These are phyloP conservation scores for Tetranychus cinnabarinus DNA, from an alignment of 1,140 invertebrate species.

Conservation along the genomic window DNA sequence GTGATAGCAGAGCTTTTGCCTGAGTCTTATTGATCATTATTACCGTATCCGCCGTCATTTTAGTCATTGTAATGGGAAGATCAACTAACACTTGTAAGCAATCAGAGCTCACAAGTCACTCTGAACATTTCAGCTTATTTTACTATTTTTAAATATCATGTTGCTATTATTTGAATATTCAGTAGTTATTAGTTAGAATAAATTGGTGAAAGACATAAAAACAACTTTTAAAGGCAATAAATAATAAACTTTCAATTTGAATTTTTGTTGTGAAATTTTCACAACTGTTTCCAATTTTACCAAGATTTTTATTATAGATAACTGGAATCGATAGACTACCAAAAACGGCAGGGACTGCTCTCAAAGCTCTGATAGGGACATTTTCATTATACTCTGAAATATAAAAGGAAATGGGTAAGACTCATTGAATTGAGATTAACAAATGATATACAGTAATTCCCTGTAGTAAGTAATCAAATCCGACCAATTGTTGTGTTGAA, in stretches of 20 bases:
- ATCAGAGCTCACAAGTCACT: no score
- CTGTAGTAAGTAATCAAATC: conserved; percentile 58
- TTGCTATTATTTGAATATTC: no score
- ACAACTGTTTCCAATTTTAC: no score
- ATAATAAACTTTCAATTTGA: no score
- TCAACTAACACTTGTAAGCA: no score
- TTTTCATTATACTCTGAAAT: conserved; percentile 18
- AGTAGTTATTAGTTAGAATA: no score
- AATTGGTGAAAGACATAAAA: no score
- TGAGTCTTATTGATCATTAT: not conserved
- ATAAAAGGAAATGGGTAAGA: not conserved
- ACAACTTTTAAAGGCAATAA: no score
- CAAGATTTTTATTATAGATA: conserved; percentile 47
- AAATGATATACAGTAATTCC: conserved; percentile 26
- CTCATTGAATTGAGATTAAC: not conserved
- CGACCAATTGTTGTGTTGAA: conserved; percentile 43
- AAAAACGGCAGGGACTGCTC: conserved; percentile 62
- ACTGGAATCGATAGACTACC: conserved; percentile 63
- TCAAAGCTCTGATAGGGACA: conserved; percentile 58
- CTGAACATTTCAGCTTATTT: no score
- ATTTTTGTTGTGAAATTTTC: no score
- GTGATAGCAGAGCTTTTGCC: not conserved
- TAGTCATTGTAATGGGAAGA: conserved; percentile 4
- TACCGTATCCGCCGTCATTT: not conserved
- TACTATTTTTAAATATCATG: no score